Base-by-base conservation (phyloP, 2,113 vertebrate species). In the Clarias magur region DNA sequence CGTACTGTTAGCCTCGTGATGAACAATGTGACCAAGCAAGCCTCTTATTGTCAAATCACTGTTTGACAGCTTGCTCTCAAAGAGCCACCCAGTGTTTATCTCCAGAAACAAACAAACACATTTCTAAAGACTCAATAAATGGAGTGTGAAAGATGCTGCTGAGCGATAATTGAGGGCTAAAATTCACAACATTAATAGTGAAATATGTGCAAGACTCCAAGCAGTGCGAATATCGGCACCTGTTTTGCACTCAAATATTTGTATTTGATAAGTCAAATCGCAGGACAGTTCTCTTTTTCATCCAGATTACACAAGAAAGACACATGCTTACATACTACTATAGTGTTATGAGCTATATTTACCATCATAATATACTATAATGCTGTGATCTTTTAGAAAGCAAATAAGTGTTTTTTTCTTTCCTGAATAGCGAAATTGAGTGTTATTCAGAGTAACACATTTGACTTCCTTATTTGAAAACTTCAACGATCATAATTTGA, bases 21-120 rank as follows among this genome's bases (percentile, higher is more conserved):
- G 84, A 90, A 92, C 87, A 86, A 90, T 89, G 92, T 85, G 89
- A 89, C 91, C 88, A 89, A 70, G 84, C 91, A 93, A 92, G 91
- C 93, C 92, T 87, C 89, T 94, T 88, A 93, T 93, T 92, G 93
- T 92, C 90, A 89, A 88, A 91, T 93, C 93, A 94, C 88, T 85
- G 67, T 68, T 83, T 93, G 94, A 94, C 93, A 94, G 91, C 84
- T 12, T 90, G 72, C 62, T 88, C 78, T 84, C 88, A 85, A 82
- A n/a, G 70, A 87, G 85, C 89, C 85, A 88, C 87, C 88, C 90
- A 87, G 78, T 92, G 88, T 93, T 93, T 93, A 92, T 91, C 88
- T 92, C 90, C 89, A 90, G 90, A 72, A 48, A 89, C 73, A 73
- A 88, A 91, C 90, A 91, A 89, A 93, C 76, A 81, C 60, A 87